Conservation (phyloP, 2,797 vertebrate genomes). For the Loris lydekkerianus region DNA sequence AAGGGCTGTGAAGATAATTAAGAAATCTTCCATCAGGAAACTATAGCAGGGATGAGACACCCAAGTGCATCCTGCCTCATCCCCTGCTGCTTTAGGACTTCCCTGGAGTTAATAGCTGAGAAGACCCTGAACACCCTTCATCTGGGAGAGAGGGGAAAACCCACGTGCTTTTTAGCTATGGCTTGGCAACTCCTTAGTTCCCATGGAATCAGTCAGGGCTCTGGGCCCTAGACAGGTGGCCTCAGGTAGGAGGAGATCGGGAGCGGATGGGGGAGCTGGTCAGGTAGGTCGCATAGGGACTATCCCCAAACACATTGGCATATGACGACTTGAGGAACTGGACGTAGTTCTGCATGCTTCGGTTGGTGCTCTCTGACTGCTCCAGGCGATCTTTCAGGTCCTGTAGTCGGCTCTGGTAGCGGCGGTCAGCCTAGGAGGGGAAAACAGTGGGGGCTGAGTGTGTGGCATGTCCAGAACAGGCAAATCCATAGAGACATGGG, state of each 20-base stretch:
- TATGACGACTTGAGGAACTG: conserved; percentile 98
- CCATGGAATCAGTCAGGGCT: neutral
- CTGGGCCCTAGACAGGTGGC: neutral
- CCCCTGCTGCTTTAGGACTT: neutral
- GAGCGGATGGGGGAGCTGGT: conserved; percentile 89
- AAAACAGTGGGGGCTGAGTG: neutral
- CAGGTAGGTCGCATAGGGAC: conserved; percentile 88
- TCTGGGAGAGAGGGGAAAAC: conserved; percentile 41
- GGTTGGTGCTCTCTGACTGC: conserved; percentile 96
- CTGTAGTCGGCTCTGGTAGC: conserved; percentile 93
- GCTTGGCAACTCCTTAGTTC: conserved; percentile 73
- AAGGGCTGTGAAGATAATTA: conserved; percentile 6
- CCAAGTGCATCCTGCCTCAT: neutral
- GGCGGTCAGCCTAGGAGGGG: conserved; percentile 90
- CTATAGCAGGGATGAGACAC: neutral
- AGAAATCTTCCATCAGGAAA: neutral
- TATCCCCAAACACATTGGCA: conserved; percentile 94
- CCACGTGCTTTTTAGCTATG: conserved; percentile 60
- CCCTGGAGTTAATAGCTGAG: neutral
- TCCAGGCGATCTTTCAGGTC: conserved; percentile 95
- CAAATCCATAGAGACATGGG: neutral
- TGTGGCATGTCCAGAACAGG: neutral
- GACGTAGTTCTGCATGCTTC: conserved; percentile 97
- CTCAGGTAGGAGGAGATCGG: conserved; percentile 84
- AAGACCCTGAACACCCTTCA: neutral